Conservation (phyloP, 2,113 vertebrate genomes). For the Uropsilus gracilis region DNA sequence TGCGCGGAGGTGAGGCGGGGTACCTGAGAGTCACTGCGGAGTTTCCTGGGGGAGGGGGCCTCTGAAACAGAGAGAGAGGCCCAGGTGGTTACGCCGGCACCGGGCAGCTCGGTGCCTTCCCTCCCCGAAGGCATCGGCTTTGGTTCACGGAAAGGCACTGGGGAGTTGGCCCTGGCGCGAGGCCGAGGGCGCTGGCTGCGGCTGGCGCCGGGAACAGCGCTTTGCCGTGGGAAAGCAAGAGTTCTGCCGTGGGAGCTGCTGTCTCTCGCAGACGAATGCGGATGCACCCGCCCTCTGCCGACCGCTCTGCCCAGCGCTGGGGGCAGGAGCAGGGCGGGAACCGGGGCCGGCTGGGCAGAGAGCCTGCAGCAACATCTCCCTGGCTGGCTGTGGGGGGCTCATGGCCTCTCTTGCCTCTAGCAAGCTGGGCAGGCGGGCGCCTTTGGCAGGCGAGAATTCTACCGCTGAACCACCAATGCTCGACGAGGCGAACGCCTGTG, state of each 20-base stretch:
- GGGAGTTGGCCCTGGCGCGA: neutral
- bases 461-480: no score
- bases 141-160: neutral
- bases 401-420: neutral
- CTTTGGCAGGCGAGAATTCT: neutral
- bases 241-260: neutral
- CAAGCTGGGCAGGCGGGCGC: neutral
- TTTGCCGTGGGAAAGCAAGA: neutral
- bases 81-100: conserved; percentile 82
- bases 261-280: neutral
- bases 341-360: neutral
- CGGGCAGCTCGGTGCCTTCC: conserved; percentile 40
- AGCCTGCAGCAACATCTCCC: neutral
- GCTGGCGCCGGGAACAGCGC: neutral
- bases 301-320: neutral
- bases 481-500: neutral
- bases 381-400: neutral
- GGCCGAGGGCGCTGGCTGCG: neutral
- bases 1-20: conserved; percentile 86
- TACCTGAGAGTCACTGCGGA: conserved; percentile 96
- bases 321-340: no score
- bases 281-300: neutral
- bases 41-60: conserved; percentile 96
- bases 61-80: conserved; percentile 96
- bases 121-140: conserved; percentile 66